These are phyloP conservation scores for Alectoris magna DNA, from an alignment of 2,797 vertebrate species.

Conservation along the genomic window DNA sequence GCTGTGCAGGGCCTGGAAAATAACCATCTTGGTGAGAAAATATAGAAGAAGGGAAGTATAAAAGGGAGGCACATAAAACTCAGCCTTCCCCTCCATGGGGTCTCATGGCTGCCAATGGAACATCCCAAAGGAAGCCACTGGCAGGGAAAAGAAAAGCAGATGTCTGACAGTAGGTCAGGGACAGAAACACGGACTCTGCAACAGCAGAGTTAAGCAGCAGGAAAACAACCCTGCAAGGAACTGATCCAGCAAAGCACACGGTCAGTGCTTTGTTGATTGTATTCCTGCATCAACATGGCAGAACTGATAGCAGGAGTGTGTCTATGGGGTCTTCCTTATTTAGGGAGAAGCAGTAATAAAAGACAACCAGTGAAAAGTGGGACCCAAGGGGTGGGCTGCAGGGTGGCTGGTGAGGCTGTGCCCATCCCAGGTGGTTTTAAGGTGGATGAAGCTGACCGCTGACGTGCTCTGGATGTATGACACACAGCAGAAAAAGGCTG, in stretches of 20 bases:
- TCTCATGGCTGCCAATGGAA: not conserved
- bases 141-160: not conserved
- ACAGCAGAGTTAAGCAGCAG: not conserved
- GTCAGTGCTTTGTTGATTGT: not conserved
- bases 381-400: not conserved
- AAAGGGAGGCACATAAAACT: not conserved
- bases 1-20: not conserved
- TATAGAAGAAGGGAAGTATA: not conserved
- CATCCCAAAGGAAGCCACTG: not conserved
- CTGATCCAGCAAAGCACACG: not conserved
- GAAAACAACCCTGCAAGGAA: not conserved
- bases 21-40: not conserved
- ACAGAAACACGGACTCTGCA: not conserved
- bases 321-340: not conserved
- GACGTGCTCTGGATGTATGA: not conserved
- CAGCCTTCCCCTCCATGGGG: not conserved
- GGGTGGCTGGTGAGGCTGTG: not conserved
- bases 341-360: not conserved
- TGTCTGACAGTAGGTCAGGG: not conserved
- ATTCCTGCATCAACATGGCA: not conserved
- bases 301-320: not conserved
- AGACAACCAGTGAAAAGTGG: not conserved
- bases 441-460: not conserved
- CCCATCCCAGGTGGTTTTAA: not conserved
- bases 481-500: not conserved